Evolutionary conservation across 2,113 vertebrate genomes (phyloP), one percentile per base, ranked within the genome.

Genomic region (Serilophus lunatus): DNA sequence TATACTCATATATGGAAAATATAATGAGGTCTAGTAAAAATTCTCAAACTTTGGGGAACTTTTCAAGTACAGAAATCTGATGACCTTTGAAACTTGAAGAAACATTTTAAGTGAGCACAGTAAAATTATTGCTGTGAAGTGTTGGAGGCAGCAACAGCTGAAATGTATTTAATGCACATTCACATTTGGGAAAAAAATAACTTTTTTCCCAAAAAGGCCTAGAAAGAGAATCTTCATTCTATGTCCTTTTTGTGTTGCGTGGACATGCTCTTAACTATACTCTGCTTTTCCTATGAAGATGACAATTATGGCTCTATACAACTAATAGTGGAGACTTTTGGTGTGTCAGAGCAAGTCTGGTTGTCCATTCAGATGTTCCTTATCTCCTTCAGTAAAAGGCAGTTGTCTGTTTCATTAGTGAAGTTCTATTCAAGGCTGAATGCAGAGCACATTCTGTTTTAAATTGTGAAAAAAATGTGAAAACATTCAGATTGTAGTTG

Each of bases 21-120:
- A 90, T 90, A 96, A 95, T 85, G 85, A 93, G 68, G 33, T 77
- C 63, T 69, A 50, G 77, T 87, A 92, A 85, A 74, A 90, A 76
- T 45, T 76, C 20, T 66, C 56, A 82, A 95, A 95, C 60, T 87
- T 13, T 0, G 83, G 64, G 50, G 79, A 92, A 64, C 35, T 86
- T 80, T 91, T 90, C 28, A 88, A 95, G 71, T 36, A 7, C 15
- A 26, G 66, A 82, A 93, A 68, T 31, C 65, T 80, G 19, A 54
- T 86, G 79, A 95, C 87, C 82, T 93, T 94, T 90, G 75, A 77
- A 93, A 63, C 35, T 51, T 75, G 29, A 83, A 70, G 53, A 57
- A 93, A 54, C 25, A 35, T 70, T 33, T 66, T 66, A 59, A 90
- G 59, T 31, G 25, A 65, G 16, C 50, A 25, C 36, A 61, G 23